Conservation (phyloP, 2,888 invertebrate species). For the Andrena marginata region DNA sequence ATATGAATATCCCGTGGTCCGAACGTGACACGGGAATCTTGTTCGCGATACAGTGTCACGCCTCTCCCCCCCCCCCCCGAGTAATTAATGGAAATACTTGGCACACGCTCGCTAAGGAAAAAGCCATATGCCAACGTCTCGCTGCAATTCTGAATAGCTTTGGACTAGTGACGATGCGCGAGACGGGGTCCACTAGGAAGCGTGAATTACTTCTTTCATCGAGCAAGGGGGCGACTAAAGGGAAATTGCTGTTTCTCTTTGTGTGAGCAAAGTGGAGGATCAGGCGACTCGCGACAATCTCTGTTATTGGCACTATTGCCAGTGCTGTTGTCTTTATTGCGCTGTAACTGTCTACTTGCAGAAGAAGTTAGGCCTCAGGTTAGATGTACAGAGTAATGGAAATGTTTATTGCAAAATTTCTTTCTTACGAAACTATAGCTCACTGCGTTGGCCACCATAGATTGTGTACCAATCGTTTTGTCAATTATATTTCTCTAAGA, state of each 20-base stretch:
- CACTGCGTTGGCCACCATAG: no score
- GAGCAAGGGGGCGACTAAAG: background rate
- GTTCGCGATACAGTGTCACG: slow-evolving; percentile 5
- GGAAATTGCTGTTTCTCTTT: background rate
- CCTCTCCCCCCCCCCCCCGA: no score
- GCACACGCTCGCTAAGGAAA: background rate
- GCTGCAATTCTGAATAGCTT: slow-evolving; percentile 13
- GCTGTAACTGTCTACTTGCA: no score
- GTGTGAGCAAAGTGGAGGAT: background rate
- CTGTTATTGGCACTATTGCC: no score
- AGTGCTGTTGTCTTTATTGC: no score
- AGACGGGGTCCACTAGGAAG: background rate
- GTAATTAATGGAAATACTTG: slow-evolving; percentile 31
- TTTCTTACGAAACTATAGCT: no score
- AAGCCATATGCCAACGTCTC: background rate
- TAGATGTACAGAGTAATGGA: no score
- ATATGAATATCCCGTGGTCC: slow-evolving; percentile 11
- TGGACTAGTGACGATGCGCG: background rate
- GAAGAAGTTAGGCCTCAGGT: no score
- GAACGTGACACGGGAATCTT: slow-evolving; percentile 8
- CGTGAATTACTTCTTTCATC: background rate
- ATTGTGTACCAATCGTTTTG: no score
- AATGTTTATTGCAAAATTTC: no score
- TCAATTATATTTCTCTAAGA: no score
- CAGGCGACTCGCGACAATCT: no score